Percentiles rank a stretch among this genome's conserved stretches.
phyloP scores from a whole-genome alignment of 1,140 invertebrate genomes.

The Myzus persicae region DNA sequence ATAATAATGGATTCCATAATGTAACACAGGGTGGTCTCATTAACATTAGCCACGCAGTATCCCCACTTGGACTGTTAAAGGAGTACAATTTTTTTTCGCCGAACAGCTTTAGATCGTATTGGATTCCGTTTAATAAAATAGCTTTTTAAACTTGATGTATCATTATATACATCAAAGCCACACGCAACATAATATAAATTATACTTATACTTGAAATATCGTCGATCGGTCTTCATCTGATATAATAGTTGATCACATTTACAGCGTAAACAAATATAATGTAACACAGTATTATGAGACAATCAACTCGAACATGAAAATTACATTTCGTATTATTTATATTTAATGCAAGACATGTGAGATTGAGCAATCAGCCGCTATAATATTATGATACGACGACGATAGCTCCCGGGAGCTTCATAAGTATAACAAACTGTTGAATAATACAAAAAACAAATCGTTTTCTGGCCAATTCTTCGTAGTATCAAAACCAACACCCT shows the following conservation, averaged over 20 bases:
- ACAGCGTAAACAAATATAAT: neutral
- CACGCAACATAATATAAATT: neutral
- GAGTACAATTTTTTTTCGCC: neutral
- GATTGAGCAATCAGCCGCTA: neutral
- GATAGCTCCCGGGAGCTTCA: neutral
- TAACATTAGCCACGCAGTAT: neutral
- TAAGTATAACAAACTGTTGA: neutral
- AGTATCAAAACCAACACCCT: neutral
- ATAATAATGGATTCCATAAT: constrained; percentile 27
- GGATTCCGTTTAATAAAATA: neutral
- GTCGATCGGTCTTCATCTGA: neutral
- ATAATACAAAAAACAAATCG: neutral
- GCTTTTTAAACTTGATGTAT: neutral
- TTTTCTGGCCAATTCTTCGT: neutral
- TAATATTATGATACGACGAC: neutral
- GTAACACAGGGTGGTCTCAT: constrained; percentile 21
- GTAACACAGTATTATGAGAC: neutral
- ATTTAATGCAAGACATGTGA: too few species aligned
- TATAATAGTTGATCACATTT: neutral
- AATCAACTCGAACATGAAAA: neutral
- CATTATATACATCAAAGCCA: neutral
- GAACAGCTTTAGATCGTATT: neutral
- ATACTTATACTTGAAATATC: neutral
- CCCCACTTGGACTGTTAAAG: neutral
- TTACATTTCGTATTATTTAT: too few species aligned